Base-by-base conservation (phyloP, 2,888 invertebrate genomes). In the Allygus modestus region DNA sequence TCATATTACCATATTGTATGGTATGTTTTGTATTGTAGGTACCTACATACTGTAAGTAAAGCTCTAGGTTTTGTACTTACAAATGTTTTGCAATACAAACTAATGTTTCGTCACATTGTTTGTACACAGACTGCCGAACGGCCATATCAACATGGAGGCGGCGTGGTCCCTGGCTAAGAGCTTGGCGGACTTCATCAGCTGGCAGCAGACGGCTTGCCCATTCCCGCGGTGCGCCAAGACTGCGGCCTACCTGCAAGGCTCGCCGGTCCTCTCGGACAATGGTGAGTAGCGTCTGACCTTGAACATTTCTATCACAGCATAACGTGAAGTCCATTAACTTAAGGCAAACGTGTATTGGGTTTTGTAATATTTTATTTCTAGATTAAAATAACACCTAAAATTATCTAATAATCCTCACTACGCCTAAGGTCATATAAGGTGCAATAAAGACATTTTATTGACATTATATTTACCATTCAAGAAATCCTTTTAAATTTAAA, bases 81-180 rank as follows among this genome's bases (percentile, higher is more conserved):
- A n/a, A n/a, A n/a, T n/a, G n/a, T n/a, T n/a, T n/a, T n/a, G n/a
- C n/a, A n/a, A n/a, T n/a, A n/a, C n/a, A n/a, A n/a, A n/a, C n/a
- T n/a, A n/a, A n/a, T n/a, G n/a, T n/a, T n/a, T n/a, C n/a, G n/a
- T n/a, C n/a, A n/a, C n/a, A n/a, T n/a, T 37, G 37, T 37, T 15
- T 46, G 46, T 17, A 7, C 46, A 11, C 17, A 95, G 95, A 89
- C 92, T 96, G 88, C 94, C 95, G 85, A 96, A 96, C 91, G 96
- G 96, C 85, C 97, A 98, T 90, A 96, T 99, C 89, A 98, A 99
- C 92, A 98, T 98, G 91, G 97, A 98, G 91, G 98, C 98, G 92
- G 98, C 98, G 90, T 95, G 96, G 93, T 95, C 97, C 90, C 92
- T 99, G 86, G 97, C 98, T 84, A 97, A 97, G 89, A 97, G 97